These are phyloP conservation scores for Phaethon lepturus DNA, from an alignment of 2,113 vertebrate genomes.

Conservation along the genomic window DNA sequence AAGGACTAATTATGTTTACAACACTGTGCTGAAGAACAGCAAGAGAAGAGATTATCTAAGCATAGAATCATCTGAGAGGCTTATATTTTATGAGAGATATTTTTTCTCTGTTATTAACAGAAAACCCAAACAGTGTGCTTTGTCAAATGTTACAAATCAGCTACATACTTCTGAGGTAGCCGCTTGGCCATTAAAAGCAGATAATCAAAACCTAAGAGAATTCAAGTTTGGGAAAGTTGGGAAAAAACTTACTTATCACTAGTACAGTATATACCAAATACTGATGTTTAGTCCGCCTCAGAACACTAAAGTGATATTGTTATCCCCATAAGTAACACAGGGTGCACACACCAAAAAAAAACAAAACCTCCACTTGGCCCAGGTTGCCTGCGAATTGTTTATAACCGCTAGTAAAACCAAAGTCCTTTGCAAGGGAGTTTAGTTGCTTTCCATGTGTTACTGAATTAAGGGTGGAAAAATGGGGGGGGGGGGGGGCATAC, in stretches of 20 bases:
- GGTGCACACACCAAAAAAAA: background rate
- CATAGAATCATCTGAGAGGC: background rate
- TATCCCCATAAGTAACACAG: background rate
- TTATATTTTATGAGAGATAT: background rate
- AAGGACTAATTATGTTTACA: constrained; percentile 30
- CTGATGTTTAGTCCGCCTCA: background rate
- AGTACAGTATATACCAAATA: background rate
- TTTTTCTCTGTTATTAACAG: background rate
- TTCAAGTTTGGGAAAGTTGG: background rate
- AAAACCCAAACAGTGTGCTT: constrained; percentile 22
- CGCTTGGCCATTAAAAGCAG: background rate
- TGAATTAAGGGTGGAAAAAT: background rate
- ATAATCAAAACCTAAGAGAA: background rate
- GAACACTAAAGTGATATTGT: background rate
- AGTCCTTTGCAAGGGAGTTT: background rate
- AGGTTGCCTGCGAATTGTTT: background rate
- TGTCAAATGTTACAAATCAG: background rate
- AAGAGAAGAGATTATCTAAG: constrained; percentile 2
- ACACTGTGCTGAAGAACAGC: background rate
- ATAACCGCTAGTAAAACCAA: background rate
- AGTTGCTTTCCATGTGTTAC: background rate
- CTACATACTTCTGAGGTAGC: background rate
- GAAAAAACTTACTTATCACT: background rate
- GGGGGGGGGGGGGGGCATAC: rapidly evolving
- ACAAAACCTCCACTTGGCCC: background rate